phyloP scores from a whole-genome alignment of 2,888 invertebrate genomes.

The Seira ritae region DNA sequence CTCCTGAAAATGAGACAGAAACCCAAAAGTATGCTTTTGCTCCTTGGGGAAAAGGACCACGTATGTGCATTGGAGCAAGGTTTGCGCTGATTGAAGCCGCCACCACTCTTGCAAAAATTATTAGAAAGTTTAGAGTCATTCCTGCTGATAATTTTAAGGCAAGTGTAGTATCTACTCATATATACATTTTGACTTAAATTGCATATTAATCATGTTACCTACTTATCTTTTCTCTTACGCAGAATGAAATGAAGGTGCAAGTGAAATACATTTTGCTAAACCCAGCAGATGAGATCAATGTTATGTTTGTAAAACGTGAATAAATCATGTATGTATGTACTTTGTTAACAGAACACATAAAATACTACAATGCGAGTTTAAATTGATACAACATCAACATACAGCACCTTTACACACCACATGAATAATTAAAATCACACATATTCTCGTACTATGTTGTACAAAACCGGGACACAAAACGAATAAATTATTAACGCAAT shows the following conservation, averaged over 20 bases:
- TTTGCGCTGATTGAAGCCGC: constrained; percentile 73
- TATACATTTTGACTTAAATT: no score
- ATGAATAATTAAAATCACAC: no score
- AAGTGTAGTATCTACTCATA: not conserved
- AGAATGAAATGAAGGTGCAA: constrained; percentile 69
- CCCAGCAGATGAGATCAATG: constrained; percentile 72
- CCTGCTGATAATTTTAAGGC: constrained; percentile 68
- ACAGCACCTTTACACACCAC: not conserved
- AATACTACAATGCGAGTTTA: no score
- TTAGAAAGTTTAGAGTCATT: constrained; percentile 64
- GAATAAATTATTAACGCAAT: no score
- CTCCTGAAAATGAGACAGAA: constrained; percentile 71
- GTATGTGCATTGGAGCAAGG: constrained; percentile 73
- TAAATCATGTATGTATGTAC: not conserved
- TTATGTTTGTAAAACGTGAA: constrained; percentile 65
- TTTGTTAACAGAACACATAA: not conserved
- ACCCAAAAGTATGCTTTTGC: constrained; percentile 72
- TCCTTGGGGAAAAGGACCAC: constrained; percentile 70
- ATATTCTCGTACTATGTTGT: no score
- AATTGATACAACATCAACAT: not conserved
- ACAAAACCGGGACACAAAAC: no score
- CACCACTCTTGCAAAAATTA: constrained; percentile 70
- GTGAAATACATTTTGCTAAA: constrained; percentile 72
- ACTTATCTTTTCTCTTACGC: no score
- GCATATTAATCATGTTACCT: no score